Base-by-base conservation (phyloP, 2,797 vertebrate species). In the Clangula hyemalis region DNA sequence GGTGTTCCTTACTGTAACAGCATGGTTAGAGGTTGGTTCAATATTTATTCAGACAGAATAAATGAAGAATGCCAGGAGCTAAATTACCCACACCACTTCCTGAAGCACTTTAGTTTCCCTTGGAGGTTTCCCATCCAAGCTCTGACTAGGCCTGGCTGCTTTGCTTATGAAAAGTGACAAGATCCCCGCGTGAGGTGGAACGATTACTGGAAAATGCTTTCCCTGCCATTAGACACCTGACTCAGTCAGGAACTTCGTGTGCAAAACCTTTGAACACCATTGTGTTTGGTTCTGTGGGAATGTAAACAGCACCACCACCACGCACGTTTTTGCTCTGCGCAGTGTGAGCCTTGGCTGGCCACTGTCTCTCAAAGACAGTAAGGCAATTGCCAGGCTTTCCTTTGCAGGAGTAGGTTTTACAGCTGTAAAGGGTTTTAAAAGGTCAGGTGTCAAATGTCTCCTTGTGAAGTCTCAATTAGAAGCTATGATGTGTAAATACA, bases 401-500 rank as follows among this genome's bases (percentile, higher is more conserved):
- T 91, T 92, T 77, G 70, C 77, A 56, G 0, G 4, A 13, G 30
- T 4, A 43, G 56, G 30, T 93, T 95, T 96, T 94, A 94, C 64
- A 91, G 83, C 89, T 87, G 73, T 49, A 8, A 61, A 73, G 75
- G 45, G 62, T 79, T 95, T 90, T 86, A 72, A 76, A 88, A 81
- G 85, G 43, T 60, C 80, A 34, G 87, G 83, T 90, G 93, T 76
- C 94, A 62, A 53, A 57, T 53, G 72, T 16, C 73, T 69, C 89
- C 79, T 30, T 93, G 92, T 41, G 91, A 96, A 95, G 83, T 56
- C 73, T 47, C 47, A 1, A 13, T 32, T 51, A 36, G 89, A 36
- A 86, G 89, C 91, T 97, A 11, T 90, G 96, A 96, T 94, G 87
- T 95, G 93, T 84, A 95, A 96, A 96, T 93, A 49, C 0, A 4